Percentiles rank a stretch among this genome's conserved stretches.
These are phyloP conservation scores for Ctenopoma kingsleyae DNA, from an alignment of 2,797 vertebrate genomes.

Conservation along the genomic window DNA sequence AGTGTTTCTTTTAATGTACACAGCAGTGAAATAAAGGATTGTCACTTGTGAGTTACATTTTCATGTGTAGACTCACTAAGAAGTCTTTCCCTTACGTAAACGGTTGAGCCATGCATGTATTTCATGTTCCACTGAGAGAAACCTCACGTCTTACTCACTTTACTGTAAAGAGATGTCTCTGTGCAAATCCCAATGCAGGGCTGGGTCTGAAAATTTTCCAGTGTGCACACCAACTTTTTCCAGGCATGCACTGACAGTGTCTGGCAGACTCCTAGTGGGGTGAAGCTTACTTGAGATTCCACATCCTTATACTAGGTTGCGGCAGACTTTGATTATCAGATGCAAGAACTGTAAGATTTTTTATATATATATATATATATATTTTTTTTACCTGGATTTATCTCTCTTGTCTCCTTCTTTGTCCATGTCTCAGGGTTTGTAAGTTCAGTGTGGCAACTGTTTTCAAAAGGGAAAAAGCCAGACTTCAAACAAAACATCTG, in stretches of 20 bases:
- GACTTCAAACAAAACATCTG: conserved; percentile 34
- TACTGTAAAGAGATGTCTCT: conserved; percentile 71
- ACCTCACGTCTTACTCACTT: conserved; percentile 71
- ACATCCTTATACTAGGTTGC: conserved; percentile 42
- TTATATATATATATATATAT: no score
- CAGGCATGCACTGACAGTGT: conserved; percentile 77
- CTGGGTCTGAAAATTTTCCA: conserved; percentile 77
- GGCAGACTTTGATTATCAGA: conserved; percentile 23
- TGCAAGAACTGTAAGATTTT: background rate
- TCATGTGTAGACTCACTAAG: conserved; percentile 7
- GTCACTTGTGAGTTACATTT: conserved; percentile 21
- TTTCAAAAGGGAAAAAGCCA: conserved; percentile 26
- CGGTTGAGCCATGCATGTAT: conserved; percentile 23
- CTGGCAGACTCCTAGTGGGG: conserved; percentile 58
- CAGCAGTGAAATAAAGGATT: conserved; percentile 1
- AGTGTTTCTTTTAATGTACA: conserved; percentile 15
- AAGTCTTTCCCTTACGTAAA: conserved; percentile 37
- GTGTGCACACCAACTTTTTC: conserved; percentile 76
- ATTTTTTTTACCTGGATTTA: conserved; percentile 10
- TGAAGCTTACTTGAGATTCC: conserved; percentile 56
- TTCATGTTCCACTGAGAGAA: conserved; percentile 55
- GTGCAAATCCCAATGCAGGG: conserved; percentile 63
- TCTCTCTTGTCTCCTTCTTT: conserved; percentile 10
- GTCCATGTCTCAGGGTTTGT: conserved; percentile 52
- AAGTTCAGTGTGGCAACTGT: conserved; percentile 17